phyloP scores from a whole-genome alignment of 2,797 vertebrate genomes.

The Tapirus indicus region DNA sequence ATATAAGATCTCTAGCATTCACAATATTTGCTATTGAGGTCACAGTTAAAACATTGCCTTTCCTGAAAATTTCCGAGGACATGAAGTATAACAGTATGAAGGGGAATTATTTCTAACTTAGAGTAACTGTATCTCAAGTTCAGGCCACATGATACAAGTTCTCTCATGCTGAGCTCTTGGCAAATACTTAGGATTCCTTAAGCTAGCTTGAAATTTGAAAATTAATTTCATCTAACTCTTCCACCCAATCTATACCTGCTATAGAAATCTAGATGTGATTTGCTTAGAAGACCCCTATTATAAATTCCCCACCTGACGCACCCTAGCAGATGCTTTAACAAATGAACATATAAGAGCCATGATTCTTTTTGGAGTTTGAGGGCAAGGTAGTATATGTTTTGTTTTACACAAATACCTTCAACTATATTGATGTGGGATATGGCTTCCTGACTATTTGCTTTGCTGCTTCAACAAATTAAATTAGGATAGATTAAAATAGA shows the following conservation, averaged over 20 bases:
- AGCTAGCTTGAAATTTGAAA: background rate
- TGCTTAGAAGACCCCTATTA: background rate
- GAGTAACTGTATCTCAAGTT: background rate
- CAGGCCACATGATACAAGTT: background rate
- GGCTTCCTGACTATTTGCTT: background rate
- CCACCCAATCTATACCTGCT: background rate
- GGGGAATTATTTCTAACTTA: background rate
- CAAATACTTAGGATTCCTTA: background rate
- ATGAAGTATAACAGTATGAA: background rate
- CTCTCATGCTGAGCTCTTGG: background rate
- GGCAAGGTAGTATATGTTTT: background rate
- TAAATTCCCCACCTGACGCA: background rate
- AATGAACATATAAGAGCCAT: background rate
- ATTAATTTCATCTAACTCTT: background rate
- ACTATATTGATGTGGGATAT: too few species aligned
- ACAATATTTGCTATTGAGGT: background rate
- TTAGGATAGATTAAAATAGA: background rate
- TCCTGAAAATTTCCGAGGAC: background rate
- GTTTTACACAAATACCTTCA: background rate
- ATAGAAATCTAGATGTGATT: background rate
- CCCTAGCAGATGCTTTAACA: background rate
- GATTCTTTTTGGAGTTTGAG: background rate
- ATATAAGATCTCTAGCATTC: background rate
- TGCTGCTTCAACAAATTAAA: background rate
- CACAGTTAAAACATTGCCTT: background rate